Percentiles rank a stretch among this genome's conserved stretches.
Evolutionary conservation across 2,888 invertebrate species (phyloP).

Genomic region (Campoletis raptor): DNA sequence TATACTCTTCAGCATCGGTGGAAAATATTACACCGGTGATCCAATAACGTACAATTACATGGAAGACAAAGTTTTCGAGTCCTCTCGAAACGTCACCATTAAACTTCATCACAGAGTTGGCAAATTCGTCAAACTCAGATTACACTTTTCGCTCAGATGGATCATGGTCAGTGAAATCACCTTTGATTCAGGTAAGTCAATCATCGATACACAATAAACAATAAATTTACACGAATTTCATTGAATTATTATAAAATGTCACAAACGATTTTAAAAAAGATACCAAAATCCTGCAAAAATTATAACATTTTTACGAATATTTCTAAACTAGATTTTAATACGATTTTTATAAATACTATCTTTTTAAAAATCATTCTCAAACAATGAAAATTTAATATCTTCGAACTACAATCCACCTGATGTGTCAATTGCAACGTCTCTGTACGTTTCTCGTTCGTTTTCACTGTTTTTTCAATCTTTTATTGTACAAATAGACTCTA

Average conservation of each 20-base stretch:
- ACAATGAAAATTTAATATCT: background rate
- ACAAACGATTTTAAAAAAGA: no score
- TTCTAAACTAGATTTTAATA: background rate
- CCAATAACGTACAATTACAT: conserved; percentile 90
- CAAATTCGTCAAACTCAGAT: conserved; percentile 91
- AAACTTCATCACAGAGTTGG: conserved; percentile 93
- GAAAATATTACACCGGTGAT: conserved; percentile 91
- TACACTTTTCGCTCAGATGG: conserved; percentile 94
- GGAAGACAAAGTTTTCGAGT: conserved; percentile 92
- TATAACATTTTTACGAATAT: background rate
- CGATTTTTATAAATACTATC: background rate
- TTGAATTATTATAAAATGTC: background rate
- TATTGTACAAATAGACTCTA: conserved; percentile 49
- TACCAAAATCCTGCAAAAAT: background rate
- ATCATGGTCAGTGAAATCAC: conserved; percentile 95
- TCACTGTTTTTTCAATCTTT: background rate
- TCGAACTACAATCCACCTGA: conserved; percentile 32
- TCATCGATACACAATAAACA: background rate
- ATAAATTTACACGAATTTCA: background rate
- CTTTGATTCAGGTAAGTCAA: conserved; percentile 91
- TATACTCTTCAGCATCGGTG: conserved; percentile 93
- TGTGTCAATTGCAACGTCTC: conserved; percentile 54
- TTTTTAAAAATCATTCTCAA: background rate
- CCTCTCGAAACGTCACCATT: conserved; percentile 92
- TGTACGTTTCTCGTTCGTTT: conserved; percentile 27